Evolutionary conservation across 1,140 invertebrate genomes (phyloP), one percentile per base, ranked within the genome.

Genomic region (Lamellibrachia luymesi): DNA sequence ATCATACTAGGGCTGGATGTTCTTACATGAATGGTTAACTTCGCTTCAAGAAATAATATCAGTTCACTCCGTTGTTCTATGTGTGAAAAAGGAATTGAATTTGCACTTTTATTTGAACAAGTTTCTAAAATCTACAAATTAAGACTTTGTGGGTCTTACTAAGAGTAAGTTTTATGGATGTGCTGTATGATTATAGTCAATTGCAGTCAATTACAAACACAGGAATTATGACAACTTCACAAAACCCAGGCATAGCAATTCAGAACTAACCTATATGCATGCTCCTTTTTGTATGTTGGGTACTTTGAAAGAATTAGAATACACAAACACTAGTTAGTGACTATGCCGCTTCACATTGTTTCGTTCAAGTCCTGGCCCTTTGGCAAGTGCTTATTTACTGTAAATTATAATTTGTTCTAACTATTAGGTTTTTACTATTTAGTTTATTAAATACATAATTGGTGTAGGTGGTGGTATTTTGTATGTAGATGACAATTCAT

Each of bases 401-500:
- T 80, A 22, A 80, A 80, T 17, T 17, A 80, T 80, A 80, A 80
- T 80, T 22, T 17, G 2, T 22, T 80, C 64, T 22, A 80, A 17
- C 64, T 80, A 22, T 80, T 80, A 22, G 64, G 38, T 38, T 22
- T 80, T 17, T 80, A 22, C 13, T 80, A 22, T 80, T 80, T 22
- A 80, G 2, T 80, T 80, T 80, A 22, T 80, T 80, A 80, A 80
- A 80, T 17, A 80, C 64, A 6, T 56, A 80, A 80, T 17, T 80
- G 25, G 17, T 80, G 13, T 4, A 2, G 13, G 25, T 80, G 64
- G 25, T 80, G 13, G 64, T 80, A 17, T 80, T 80, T 80, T 80
- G 64, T 22, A 80, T 80, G 13, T 80, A 2, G 13, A 80, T 80
- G 64, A 80, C 64, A 80, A 4, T 80, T 80, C 64, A 94, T 52